phyloP scores from a whole-genome alignment of 2,113 vertebrate species.

The Rhizomys pruinosus region DNA sequence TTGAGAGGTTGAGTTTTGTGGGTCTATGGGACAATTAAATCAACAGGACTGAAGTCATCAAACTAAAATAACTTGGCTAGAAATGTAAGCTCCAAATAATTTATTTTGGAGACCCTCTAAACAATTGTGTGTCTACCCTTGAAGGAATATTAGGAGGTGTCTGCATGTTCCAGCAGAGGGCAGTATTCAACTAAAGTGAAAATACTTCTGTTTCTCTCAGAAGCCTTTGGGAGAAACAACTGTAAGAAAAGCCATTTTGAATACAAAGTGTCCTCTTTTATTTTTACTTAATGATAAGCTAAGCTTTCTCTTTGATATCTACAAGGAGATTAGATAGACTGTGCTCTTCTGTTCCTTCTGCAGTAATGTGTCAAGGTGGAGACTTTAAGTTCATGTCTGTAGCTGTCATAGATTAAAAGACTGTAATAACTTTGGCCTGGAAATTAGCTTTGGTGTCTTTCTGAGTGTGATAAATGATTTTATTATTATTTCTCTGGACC shows the following conservation, averaged over 20 bases:
- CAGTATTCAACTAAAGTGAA: slow-evolving; percentile 72
- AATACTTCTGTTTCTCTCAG: not conserved
- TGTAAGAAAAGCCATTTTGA: slow-evolving; percentile 35
- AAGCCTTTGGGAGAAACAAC: not conserved
- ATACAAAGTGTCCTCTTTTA: not conserved
- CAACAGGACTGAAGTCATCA: not conserved
- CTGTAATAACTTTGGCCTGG: not conserved
- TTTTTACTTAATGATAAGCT: not conserved
- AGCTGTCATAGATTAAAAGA: slow-evolving; percentile 37
- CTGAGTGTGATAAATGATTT: slow-evolving; percentile 31
- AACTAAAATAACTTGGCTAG: not conserved
- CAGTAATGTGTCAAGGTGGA: no score
- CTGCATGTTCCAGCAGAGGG: slow-evolving; percentile 78
- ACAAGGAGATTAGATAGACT: not conserved
- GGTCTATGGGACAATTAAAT: not conserved
- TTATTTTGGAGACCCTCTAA: not conserved
- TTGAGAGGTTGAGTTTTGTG: not conserved
- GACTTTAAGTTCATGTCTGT: not conserved
- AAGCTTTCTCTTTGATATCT: not conserved
- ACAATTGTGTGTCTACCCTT: not conserved
- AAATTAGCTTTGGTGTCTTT: slow-evolving; percentile 45
- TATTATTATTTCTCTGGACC: slow-evolving; percentile 27
- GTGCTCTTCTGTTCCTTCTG: not conserved
- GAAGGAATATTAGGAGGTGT: not conserved
- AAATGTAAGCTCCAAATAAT: not conserved